Base-by-base conservation (phyloP, 1,140 invertebrate species). In the Macrobrachium nipponense region DNA sequence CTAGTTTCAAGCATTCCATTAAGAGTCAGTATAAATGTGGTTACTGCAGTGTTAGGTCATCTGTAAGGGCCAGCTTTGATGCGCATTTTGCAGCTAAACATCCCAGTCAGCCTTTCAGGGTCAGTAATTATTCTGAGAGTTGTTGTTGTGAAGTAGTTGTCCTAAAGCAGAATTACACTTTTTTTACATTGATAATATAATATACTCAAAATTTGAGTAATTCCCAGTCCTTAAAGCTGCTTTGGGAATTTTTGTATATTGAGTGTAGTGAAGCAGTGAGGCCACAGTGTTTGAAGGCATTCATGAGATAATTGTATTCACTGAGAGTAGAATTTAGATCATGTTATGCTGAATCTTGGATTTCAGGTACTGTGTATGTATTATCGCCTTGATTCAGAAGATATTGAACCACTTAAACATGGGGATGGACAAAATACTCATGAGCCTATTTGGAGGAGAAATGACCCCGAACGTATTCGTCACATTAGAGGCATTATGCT, bases 21-120 rank as follows among this genome's bases (percentile, higher is more conserved):
- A 93, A 93, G 59, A 91, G 92, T 88, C 94, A 95, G 87, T 95
- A 92, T 87, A 95, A 94, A 88, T 95, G 95, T 89, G 92, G 91
- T 0, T 90, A 93, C 36, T 96, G 95, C 88, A 89, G 91, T 0
- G 94, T 93, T 89, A 92, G 93, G 81, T 93, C 92, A 0, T 93
- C 92, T 0, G 92, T 92, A 2, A 91, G 93, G 20, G 91, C 92
- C 10, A 92, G 91, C 23, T 92, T 95, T 27, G 91, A 92, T 7
- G 92, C 92, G 18, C 95, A 96, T 90, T 91, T 93, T 70, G 88
- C 88, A 6, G 89, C 90, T 2, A 92, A 92, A 64, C 94, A 94
- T 89, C 82, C 91, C 0, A 90, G 89, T 2, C 91, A 88, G 72
- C 60, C 84, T 14, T 88, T 89, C 44, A 78, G 87, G 81, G 86